Conservation (phyloP, 2,888 invertebrate genomes). For the Lordiphosa andalusiaca region DNA sequence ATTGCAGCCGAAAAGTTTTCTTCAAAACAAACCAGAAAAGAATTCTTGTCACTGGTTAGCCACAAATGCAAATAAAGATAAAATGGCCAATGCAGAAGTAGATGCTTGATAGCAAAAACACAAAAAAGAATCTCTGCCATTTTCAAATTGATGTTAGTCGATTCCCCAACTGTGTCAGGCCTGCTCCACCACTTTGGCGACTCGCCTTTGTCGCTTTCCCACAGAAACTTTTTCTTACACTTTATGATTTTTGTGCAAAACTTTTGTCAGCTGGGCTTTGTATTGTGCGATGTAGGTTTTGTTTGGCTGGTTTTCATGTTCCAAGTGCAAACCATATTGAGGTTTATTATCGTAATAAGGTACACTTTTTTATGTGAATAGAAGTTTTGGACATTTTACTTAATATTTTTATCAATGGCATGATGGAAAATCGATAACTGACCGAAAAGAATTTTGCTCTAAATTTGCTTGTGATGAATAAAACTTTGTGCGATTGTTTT, state of each 20-base stretch:
- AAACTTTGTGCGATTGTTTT: too few species aligned
- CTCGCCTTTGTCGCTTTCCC: slow-evolving; percentile 20
- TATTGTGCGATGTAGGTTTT: slow-evolving; percentile 27
- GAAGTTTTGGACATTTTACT: slow-evolving; percentile 32
- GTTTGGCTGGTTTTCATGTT: slow-evolving; percentile 20
- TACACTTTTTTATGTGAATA: slow-evolving; percentile 13
- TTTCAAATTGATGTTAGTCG: slow-evolving; percentile 60
- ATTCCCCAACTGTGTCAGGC: slow-evolving; percentile 24
- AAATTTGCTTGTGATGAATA: too few species aligned
- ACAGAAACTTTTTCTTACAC: slow-evolving; percentile 49
- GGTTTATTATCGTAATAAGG: slow-evolving; percentile 35
- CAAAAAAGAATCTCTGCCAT: slow-evolving; percentile 41
- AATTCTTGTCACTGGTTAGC: slow-evolving; percentile 51
- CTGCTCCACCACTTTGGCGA: slow-evolving; percentile 38
- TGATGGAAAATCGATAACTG: too few species aligned
- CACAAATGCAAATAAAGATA: slow-evolving; percentile 65
- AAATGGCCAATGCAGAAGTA: slow-evolving; percentile 40
- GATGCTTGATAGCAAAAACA: slow-evolving; percentile 19
- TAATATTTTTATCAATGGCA: slow-evolving; percentile 1
- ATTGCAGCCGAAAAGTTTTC: slow-evolving; percentile 40
- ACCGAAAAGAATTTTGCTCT: too few species aligned
- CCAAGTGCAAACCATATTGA: slow-evolving; percentile 32
- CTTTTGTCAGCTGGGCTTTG: slow-evolving; percentile 48
- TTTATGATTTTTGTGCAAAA: slow-evolving; percentile 63
- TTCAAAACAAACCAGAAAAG: slow-evolving; percentile 14